phyloP scores from a whole-genome alignment of 2,113 vertebrate species.

The Balaenoptera acutorostrata region DNA sequence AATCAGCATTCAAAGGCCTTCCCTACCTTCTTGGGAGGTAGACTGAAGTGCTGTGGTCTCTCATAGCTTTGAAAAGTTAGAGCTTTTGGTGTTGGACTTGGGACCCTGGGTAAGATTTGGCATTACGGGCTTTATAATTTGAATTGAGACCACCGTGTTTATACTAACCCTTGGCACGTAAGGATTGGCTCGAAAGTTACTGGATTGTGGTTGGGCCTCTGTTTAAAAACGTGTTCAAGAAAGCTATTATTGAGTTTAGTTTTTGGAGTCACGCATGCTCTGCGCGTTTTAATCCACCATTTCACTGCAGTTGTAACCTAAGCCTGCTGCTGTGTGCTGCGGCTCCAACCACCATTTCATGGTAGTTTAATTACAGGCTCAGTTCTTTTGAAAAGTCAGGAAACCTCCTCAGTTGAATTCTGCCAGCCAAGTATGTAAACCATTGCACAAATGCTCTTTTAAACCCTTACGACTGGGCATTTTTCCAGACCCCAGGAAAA shows the following conservation, averaged over 20 bases:
- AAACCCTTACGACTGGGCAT: constrained; percentile 38
- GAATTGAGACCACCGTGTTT: background rate
- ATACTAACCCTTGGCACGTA: background rate
- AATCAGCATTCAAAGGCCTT: background rate
- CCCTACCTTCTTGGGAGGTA: background rate
- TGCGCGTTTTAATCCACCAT: constrained; percentile 21
- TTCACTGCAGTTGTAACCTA: constrained; percentile 38
- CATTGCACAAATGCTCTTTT: constrained; percentile 45
- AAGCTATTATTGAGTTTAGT: background rate
- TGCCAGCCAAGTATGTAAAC: constrained; percentile 60
- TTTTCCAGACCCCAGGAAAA: constrained; percentile 53
- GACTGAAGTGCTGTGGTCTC: background rate
- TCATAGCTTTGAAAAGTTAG: background rate
- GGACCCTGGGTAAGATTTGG: background rate
- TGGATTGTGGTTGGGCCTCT: background rate
- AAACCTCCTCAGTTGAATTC: constrained; percentile 55
- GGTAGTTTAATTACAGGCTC: constrained; percentile 47
- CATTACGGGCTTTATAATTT: background rate
- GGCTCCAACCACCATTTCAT: constrained; percentile 45
- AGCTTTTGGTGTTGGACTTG: background rate
- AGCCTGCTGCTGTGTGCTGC: background rate
- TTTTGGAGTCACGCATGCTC: background rate
- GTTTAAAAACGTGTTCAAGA: background rate
- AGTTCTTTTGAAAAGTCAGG: constrained; percentile 46
- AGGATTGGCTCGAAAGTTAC: constrained; percentile 22